Base-by-base conservation (phyloP, 2,797 vertebrate species). In the Pseudochirops corinnae region DNA sequence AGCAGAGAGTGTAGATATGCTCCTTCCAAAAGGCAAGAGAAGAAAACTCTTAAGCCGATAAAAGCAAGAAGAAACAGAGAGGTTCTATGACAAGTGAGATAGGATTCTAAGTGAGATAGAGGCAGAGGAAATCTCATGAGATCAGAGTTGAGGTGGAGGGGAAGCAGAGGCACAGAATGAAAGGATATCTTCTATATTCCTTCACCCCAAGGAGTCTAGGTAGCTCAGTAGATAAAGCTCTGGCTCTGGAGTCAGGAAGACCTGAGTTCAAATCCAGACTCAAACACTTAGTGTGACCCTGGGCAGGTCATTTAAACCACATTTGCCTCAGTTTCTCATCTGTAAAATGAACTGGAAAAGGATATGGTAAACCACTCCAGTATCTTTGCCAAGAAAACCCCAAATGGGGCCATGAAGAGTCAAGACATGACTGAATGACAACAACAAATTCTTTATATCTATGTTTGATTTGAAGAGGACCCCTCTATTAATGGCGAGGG, bases 1-100 rank as follows among this genome's bases (percentile, higher is more conserved):
- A 46, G 58, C 39, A 33, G 0, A 1, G 58, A 31, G 26, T 46
- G 14, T 53, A 33, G n/a, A 0, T 0, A 9, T 10, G 31, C 16
- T 52, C 29, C 50, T 29, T n/a, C 74, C 21, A 28, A 87, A 50
- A 26, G 39, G 74, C 24, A 87, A 46, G 21, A 82, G 39, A 46
- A 87, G 74, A 50, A 55, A 46, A 46, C 39, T 87, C 74, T 26
- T 28, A 87, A 87, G 74, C 39, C 74, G 11, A 50, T 87, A 46
- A 26, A 87, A 50, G 46, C 74, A 82, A 13, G 95, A 55, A 21
- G 1, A 39, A 90, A 55, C 53, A 0, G 21, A 0, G 5, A 94
- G 28, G 14, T 9, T 67, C n/a, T 5, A 18, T 55, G 60, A 93
- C 95, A 52, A 90, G 31, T 0, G 2, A 0, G 10, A 53, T 0